Base-by-base conservation (phyloP, 2,888 invertebrate genomes). In the Mythimna ferrago region DNA sequence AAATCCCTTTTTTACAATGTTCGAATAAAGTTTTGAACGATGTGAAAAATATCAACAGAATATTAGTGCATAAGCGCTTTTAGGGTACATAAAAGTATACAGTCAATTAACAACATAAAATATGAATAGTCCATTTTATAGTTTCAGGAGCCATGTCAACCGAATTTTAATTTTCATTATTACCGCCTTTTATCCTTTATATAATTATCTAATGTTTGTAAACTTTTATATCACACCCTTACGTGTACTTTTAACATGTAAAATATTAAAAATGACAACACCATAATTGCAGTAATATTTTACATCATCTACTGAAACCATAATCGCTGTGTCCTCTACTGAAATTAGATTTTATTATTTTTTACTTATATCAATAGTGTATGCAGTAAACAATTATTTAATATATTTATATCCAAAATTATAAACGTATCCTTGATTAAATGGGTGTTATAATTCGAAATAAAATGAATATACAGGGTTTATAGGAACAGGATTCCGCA, bases 161-260 rank as follows among this genome's bases (percentile, higher is more conserved):
- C 1, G 4, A 41, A 19, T 53, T 16, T 32, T 32, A 32, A 5
- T 32, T 2, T 73, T 7, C 21, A 41, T 51, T 26, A 54, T 62
- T 65, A 58, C 2, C 10, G 10, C 32, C 16, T 16, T 61, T 53
- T 21, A 14, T 7, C 44, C 3, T 64, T 48, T 6, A 19, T 53
- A 32, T 51, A 54, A 11, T 38, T 19, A 51, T 64, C 10, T 32
- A 19, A 51, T 32, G 5, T 32, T 38, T 16, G 11, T 44, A 21
- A 51, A 1, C 54, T 51, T 6, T 48, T 51, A 76, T 48, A 56
- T 19, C 2, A 0, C 69, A 78, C 81, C 78, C 26, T 61, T 78
- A 71, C 73, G 74, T 78, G 78, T 81, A 82, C 69, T 82, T 74
- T 44, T 48, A 41, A n/a, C 3, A 53, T 56, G 35, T 69, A 53